Evolutionary conservation across 2,888 invertebrate genomes (phyloP).

Genomic region (Sepioteuthis lessoniana): DNA sequence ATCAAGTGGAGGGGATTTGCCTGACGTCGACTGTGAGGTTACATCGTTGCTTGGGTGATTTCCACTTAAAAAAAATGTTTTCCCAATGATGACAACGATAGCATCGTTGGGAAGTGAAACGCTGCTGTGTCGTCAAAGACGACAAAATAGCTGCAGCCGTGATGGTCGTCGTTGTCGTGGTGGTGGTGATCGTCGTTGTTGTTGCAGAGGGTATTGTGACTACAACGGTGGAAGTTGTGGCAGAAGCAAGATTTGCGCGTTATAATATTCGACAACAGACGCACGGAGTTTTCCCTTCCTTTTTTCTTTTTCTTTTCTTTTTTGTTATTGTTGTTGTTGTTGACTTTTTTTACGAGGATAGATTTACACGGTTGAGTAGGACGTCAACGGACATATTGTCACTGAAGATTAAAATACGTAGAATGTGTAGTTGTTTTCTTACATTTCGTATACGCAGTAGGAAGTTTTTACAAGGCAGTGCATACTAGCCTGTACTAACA

Average conservation of each 20-base stretch:
- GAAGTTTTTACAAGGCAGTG: neutral
- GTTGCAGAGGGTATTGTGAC: neutral
- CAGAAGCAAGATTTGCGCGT: neutral
- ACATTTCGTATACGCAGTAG: neutral
- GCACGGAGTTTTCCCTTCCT: neutral
- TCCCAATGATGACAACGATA: neutral
- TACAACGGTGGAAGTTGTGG: neutral
- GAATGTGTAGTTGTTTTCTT: neutral
- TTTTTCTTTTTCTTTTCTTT: too few relatives aligned
- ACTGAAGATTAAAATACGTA: neutral
- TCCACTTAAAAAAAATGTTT: neutral
- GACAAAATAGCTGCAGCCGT: constrained; percentile 18
- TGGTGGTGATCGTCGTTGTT: neutral
- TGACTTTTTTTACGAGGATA: neutral
- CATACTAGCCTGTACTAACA: neutral
- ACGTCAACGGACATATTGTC: neutral
- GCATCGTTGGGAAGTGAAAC: neutral
- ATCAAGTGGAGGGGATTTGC: neutral
- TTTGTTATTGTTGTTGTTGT: too few relatives aligned
- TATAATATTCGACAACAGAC: neutral
- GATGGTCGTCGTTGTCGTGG: too few relatives aligned
- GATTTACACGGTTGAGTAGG: neutral
- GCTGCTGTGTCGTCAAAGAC: neutral
- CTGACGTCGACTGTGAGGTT: neutral
- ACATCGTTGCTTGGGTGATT: neutral